A percentile compares a stretch with the other conserved stretches of the same genome.
Conservation (phyloP, 92 coral and sea anemone species). For the Phenganax subtilis region DNA sequence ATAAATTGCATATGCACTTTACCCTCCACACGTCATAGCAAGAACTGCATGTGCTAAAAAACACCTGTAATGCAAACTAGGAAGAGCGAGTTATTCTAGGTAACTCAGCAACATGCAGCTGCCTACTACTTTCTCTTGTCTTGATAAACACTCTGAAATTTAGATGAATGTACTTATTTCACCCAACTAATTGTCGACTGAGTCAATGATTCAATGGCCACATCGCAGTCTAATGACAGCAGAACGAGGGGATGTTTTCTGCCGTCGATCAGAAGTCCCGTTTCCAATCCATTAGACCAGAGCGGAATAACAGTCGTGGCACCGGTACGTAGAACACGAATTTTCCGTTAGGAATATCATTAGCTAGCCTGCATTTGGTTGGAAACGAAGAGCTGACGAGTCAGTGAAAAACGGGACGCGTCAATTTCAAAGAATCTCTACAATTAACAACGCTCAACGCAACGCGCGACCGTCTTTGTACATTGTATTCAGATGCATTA, state of each 20-base stretch:
- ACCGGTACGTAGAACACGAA: constrained; percentile 15
- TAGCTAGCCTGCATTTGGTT: not conserved
- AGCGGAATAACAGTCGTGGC: not conserved
- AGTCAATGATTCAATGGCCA: constrained; percentile 14
- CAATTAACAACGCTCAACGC: too few species aligned
- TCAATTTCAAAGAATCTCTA: too few species aligned
- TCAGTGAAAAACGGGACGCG: not conserved
- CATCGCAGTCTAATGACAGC: constrained; percentile 12
- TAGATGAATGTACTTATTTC: constrained; percentile 5
- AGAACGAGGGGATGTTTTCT: constrained; percentile 51
- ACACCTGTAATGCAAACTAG: constrained; percentile 6
- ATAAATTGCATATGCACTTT: too few species aligned
- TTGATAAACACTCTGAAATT: not conserved
- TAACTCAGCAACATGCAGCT: constrained; percentile 13
- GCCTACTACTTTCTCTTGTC: constrained; percentile 3
- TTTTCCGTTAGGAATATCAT: not conserved
- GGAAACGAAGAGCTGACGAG: not conserved
- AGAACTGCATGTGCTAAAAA: not conserved
- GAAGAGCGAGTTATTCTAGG: constrained; percentile 7
- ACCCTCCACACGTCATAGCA: too few species aligned
- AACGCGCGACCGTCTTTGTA: too few species aligned
- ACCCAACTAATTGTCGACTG: not conserved
- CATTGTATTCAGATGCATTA: too few species aligned
- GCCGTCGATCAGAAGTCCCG: constrained; percentile 88
- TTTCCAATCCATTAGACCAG: constrained; percentile 58